Evolutionary conservation across 1,140 invertebrate species (phyloP).

Genomic region (Dicyema japonicum): DNA sequence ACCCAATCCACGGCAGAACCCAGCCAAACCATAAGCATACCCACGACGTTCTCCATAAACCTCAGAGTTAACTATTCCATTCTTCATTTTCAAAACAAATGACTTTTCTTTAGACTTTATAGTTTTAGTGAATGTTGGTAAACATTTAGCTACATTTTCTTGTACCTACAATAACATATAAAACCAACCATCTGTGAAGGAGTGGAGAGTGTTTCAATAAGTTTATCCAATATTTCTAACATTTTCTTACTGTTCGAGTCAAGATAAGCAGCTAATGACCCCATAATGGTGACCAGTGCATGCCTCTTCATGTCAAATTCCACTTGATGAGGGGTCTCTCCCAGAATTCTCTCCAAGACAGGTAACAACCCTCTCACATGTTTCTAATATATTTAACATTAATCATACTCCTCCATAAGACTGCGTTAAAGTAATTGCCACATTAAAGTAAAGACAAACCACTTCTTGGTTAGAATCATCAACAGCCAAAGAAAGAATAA

Average conservation of each 20-base stretch:
- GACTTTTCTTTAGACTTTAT: conserved; percentile 54
- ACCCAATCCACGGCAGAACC: conserved; percentile 59
- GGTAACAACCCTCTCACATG: too few relatives aligned
- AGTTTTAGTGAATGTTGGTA: conserved; percentile 59
- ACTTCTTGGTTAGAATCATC: too few relatives aligned
- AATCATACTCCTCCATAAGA: too few relatives aligned
- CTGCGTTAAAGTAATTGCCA: too few relatives aligned
- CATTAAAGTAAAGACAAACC: too few relatives aligned
- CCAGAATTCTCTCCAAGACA: too few relatives aligned
- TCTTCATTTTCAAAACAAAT: conserved; percentile 51
- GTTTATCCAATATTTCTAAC: conserved; percentile 54
- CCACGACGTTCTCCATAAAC: conserved; percentile 69
- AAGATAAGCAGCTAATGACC: conserved; percentile 64
- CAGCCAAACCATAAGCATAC: conserved; percentile 20
- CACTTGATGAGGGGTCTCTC: too few relatives aligned
- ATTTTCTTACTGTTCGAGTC: conserved; percentile 53
- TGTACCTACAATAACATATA: conserved; percentile 34
- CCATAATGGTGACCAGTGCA: conserved; percentile 88
- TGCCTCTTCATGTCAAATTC: too few relatives aligned
- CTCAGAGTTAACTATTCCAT: conserved; percentile 50
- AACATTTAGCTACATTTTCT: conserved; percentile 75
- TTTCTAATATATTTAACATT: too few relatives aligned
- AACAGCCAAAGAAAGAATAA: too few relatives aligned
- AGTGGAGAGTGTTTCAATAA: conserved; percentile 60
- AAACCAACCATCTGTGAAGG: conserved; percentile 50